Conservation (phyloP, 2,888 invertebrate genomes). For the Limnephilus rhombicus region DNA sequence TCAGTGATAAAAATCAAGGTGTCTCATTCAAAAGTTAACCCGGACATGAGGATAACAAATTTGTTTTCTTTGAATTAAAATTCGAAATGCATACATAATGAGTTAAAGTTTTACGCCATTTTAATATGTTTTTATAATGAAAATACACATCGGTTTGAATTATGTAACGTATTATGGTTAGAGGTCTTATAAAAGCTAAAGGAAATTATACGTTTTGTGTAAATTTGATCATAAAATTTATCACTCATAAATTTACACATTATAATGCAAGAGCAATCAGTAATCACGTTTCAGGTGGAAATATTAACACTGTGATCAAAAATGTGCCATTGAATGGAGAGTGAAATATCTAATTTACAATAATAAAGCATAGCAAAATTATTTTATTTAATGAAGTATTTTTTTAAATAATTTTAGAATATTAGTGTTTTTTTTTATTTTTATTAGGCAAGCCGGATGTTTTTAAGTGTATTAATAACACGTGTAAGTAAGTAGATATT, state of each 20-base stretch:
- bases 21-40: neutral
- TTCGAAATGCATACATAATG: constrained; percentile 36
- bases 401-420: neutral
- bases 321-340: neutral
- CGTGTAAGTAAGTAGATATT: no score
- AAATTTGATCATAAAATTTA: constrained; percentile 1
- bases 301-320: neutral
- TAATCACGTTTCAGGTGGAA: neutral
- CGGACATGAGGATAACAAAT: constrained; percentile 20
- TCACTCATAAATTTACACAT: neutral
- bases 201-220: neutral
- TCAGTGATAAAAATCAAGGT: constrained; percentile 17
- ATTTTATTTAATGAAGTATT: neutral
- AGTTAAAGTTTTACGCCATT: neutral
- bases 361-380: neutral
- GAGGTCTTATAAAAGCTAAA: neutral
- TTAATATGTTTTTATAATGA: constrained; percentile 8
- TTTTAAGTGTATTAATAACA: neutral
- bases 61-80: constrained; percentile 21
- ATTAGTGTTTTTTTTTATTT: neutral
- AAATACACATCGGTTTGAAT: neutral
- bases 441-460: neutral
- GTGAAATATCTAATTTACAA: neutral
- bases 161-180: neutral
- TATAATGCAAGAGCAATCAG: neutral